A percentile compares a stretch with the other conserved stretches of the same genome.
Evolutionary conservation across 2,797 vertebrate genomes (phyloP).

Genomic region (Poeciliopsis turneri): DNA sequence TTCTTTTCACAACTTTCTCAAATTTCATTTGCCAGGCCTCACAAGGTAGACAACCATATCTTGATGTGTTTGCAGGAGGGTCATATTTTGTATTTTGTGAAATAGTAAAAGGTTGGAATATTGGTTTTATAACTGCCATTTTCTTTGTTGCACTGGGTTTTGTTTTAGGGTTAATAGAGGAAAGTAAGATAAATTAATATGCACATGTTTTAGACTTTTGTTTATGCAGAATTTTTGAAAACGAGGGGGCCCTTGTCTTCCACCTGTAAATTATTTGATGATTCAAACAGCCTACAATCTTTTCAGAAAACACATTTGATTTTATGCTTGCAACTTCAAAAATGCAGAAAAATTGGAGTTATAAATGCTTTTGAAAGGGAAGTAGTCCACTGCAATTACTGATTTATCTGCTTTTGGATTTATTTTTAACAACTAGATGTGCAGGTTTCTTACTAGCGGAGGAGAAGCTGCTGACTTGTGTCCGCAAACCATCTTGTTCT

Average conservation of each 20-base stretch:
- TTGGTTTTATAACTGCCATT: neutral
- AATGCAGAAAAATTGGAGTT: neutral
- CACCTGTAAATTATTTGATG: neutral
- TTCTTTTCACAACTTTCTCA: neutral
- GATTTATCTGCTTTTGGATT: neutral
- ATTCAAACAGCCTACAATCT: neutral
- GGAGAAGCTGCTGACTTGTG: neutral
- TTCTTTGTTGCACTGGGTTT: neutral
- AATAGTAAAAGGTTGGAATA: neutral
- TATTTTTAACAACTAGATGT: neutral
- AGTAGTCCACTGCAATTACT: neutral
- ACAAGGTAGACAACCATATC: neutral
- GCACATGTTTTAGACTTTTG: neutral
- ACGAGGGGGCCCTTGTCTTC: neutral
- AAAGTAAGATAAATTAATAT: neutral
- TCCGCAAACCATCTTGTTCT: neutral
- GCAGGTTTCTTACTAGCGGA: neutral
- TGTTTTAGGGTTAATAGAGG: neutral
- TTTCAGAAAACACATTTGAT: neutral
- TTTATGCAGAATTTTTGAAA: neutral
- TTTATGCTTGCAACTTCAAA: neutral
- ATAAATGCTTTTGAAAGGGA: neutral
- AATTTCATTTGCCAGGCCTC: neutral
- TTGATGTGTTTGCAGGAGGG: neutral
- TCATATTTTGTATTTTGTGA: neutral